Conservation (phyloP, 2,888 invertebrate species). For the Leptura quadrifasciata region DNA sequence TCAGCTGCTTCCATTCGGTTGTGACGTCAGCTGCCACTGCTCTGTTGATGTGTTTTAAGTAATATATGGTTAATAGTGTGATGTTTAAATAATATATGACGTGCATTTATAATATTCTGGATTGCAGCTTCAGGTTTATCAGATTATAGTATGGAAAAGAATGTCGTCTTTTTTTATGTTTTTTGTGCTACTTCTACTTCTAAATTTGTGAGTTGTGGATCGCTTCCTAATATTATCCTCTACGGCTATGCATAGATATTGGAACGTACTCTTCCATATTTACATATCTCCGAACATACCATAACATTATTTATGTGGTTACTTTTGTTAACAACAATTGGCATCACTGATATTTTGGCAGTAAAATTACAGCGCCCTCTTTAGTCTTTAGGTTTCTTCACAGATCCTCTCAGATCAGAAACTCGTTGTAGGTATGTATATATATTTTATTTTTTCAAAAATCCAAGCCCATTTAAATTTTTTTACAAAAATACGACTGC, state of each 20-base stretch:
- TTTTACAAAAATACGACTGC: slow-evolving; percentile 10
- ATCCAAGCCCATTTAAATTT: neutral
- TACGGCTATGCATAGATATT: neutral
- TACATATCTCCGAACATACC: neutral
- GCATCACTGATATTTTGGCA: neutral
- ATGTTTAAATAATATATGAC: too few species aligned
- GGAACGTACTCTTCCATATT: too few species aligned
- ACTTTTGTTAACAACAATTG: neutral
- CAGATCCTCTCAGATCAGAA: neutral
- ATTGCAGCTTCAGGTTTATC: too few species aligned
- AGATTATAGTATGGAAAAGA: too few species aligned
- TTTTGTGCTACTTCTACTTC: too few species aligned
- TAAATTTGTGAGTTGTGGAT: too few species aligned
- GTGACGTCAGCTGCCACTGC: too few species aligned
- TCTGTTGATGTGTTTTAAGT: too few species aligned
- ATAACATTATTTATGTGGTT: neutral
- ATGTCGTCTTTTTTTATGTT: too few species aligned
- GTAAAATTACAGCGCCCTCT: slow-evolving; percentile 49
- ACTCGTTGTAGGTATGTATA: slow-evolving; percentile 8
- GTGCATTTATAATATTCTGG: too few species aligned
- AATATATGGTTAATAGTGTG: too few species aligned
- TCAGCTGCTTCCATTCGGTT: too few species aligned
- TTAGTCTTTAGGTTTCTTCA: slow-evolving; percentile 11
- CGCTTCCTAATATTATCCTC: neutral
- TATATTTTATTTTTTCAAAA: slow-evolving; percentile 5